Conservation (phyloP, 2,888 invertebrate species). For the Anthoptus insignis region DNA sequence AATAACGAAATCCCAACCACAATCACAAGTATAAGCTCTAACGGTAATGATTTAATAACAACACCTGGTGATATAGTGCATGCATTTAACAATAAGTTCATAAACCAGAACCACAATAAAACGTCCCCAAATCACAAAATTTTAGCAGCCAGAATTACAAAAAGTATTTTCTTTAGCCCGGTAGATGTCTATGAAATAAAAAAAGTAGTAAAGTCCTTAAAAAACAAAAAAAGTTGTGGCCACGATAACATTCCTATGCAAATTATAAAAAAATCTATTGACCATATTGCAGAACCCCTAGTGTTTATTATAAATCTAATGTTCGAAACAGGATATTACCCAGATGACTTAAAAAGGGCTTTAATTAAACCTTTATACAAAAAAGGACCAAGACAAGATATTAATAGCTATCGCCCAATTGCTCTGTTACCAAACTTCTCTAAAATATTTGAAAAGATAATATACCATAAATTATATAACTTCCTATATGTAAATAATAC, state of each 20-base stretch:
- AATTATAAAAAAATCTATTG: neutral
- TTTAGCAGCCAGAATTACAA: neutral
- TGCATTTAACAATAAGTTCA: neutral
- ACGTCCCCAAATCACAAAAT: neutral
- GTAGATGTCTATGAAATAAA: neutral
- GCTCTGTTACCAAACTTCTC: too few species aligned
- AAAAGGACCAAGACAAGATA: too few species aligned
- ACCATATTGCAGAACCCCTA: neutral
- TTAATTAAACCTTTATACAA: too few species aligned
- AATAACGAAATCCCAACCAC: neutral
- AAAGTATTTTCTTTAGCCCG: neutral
- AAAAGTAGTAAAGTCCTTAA: neutral
- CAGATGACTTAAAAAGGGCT: too few species aligned
- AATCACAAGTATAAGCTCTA: neutral
- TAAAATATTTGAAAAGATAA: too few species aligned
- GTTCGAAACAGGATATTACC: too few species aligned
- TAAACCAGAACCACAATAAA: neutral
- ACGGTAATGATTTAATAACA: conserved; percentile 1
- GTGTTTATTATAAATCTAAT: too few species aligned
- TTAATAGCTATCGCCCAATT: too few species aligned
- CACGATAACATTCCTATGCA: neutral
- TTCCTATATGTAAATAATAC: too few species aligned
- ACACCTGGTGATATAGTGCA: neutral
- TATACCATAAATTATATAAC: too few species aligned
- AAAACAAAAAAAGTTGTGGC: neutral